Evolutionary conservation across 2,888 invertebrate species (phyloP), one percentile per base, ranked within the genome.

Genomic region (Synanthedon formicaeformis): DNA sequence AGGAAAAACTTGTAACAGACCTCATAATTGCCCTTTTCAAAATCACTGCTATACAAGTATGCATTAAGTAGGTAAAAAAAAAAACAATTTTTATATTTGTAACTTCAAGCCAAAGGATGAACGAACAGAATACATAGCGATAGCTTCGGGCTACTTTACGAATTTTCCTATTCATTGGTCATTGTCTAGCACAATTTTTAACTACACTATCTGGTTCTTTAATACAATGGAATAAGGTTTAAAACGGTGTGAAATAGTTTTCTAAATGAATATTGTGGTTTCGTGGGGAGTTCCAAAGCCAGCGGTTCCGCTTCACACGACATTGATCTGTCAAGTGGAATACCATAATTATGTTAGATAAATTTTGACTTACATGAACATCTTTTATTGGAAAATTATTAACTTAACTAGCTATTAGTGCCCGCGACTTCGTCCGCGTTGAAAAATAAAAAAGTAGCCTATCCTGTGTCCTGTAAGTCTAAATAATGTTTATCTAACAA

Each of bases 241-340:
- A 64, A 18, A 60, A 64, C 67, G 6, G 27, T 40, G 5, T 53
- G 23, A 41, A 10, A 50, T 50, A 51, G 52, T 51, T 52, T 51
- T 54, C 51, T 51, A 14, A 41, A 40, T 40, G 55, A 54, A 41
- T 18, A 55, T 57, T 54, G 62, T 61, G 52, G 55, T 54, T 54
- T 56, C 58, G 56, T 55, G 57, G 63, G 59, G 57, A 61, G 53
- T 63, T 60, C 63, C 60, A 62, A 63, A 67, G 73, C 66, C 71
- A 71, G 60, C 59, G 63, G 74, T 80, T 81, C 81, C 81, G 79
- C 66, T 58, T 75, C 58, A 58, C 56, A 59, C 69, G 77, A 69
- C 81, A 81, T 81, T 81, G 78, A 73, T 75, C 66, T 71, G 75
- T 75, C 73, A 63, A 45, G 54, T 45, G 45, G 13, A 45, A 45